phyloP scores from a whole-genome alignment of 2,113 vertebrate species.

The Thamnophis sirtalis region DNA sequence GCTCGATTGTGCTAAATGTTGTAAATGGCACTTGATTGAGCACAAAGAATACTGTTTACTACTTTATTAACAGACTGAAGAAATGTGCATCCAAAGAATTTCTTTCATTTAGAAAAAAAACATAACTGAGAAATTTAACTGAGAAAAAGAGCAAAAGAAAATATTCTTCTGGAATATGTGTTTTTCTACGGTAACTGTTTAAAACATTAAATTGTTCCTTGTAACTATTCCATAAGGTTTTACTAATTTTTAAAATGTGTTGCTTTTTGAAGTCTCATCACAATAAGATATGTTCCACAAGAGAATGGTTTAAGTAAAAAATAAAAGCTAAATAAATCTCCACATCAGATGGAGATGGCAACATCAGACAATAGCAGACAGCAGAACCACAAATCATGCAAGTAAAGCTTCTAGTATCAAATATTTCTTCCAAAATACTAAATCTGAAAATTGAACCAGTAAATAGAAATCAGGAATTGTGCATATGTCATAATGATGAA shows the following conservation, averaged over 20 bases:
- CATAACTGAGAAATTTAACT: neutral
- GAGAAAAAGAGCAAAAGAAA: neutral
- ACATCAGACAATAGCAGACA: neutral
- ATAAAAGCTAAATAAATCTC: neutral
- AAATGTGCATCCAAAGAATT: neutral
- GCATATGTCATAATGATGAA: slow-evolving; percentile 48
- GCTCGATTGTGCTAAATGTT: neutral
- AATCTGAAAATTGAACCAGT: neutral
- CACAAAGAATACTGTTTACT: neutral
- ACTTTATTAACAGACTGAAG: neutral
- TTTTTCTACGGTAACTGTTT: neutral
- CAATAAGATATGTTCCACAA: neutral
- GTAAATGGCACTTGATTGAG: neutral
- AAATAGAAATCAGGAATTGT: slow-evolving; percentile 18
- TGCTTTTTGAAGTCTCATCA: neutral
- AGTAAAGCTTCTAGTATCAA: slow-evolving; percentile 22
- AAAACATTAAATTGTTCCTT: neutral
- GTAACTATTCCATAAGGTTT: neutral
- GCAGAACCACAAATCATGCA: neutral
- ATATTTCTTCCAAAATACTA: neutral
- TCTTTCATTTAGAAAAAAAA: neutral
- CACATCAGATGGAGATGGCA: neutral
- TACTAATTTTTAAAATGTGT: neutral
- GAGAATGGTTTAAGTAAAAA: neutral
- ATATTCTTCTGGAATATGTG: neutral